Evolutionary conservation across 2,113 vertebrate species (phyloP).

Genomic region (Seriola dumerili): DNA sequence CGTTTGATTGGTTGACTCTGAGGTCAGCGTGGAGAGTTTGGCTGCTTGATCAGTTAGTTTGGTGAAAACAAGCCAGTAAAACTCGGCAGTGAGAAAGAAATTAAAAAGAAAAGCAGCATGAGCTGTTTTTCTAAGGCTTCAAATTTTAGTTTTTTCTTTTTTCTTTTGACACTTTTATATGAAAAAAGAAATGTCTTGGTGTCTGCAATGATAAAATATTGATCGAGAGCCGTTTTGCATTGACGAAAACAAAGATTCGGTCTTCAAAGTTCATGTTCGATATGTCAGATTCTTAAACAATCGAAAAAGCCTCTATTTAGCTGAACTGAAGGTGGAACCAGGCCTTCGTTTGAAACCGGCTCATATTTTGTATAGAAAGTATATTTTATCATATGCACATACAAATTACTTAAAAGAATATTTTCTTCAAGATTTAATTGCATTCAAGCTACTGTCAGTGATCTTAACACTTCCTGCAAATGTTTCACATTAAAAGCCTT

Average conservation of each 20-base stretch:
- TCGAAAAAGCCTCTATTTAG: not conserved
- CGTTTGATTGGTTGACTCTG: constrained; percentile 70
- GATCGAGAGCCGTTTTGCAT: not conserved
- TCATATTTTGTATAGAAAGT: too few relatives aligned
- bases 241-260: not conserved
- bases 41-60: constrained; percentile 56
- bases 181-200: not conserved
- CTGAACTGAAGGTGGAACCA: not conserved
- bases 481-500: not conserved
- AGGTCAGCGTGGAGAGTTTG: constrained; percentile 66
- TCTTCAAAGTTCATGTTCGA: not conserved
- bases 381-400: not conserved
- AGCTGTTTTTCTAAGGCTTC: constrained; percentile 13
- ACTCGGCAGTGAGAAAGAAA: constrained; percentile 13
- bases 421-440: not conserved
- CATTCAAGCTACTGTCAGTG: too few relatives aligned
- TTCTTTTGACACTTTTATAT: not conserved
- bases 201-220: not conserved
- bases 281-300: not conserved
- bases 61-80: constrained; percentile 50
- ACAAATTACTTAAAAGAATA: not conserved
- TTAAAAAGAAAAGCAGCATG: constrained; percentile 11
- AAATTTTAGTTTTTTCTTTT: constrained; percentile 1
- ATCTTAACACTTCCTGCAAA: not conserved
- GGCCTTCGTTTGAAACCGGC: not conserved